Percentiles rank a stretch among this genome's conserved stretches.
phyloP scores from a whole-genome alignment of 2,888 invertebrate species.

The Scaeva pyrastri region DNA sequence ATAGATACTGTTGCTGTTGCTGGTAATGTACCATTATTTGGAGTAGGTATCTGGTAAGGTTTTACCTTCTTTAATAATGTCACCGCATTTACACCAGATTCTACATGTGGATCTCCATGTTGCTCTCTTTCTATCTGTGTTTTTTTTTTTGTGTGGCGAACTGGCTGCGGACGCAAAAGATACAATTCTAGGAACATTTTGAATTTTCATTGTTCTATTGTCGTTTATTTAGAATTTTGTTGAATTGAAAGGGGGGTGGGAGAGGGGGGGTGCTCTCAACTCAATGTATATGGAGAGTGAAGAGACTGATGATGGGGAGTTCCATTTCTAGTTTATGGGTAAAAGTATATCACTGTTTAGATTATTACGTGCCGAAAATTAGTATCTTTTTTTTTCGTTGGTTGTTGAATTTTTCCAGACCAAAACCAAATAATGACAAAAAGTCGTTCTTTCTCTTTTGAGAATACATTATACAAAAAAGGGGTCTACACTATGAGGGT shows the following conservation, averaged over 20 bases:
- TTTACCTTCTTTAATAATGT: conserved; percentile 62
- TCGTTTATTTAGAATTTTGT: conserved; percentile 7
- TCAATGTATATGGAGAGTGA: too few species aligned
- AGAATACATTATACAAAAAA: conserved; percentile 25
- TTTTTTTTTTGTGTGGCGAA: neutral
- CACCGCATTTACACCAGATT: conserved; percentile 72
- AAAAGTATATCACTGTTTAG: conserved; percentile 54
- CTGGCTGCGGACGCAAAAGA: neutral
- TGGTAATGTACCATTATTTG: conserved; percentile 61
- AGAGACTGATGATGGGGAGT: neutral
- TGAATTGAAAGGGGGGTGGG: neutral
- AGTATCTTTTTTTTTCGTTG: conserved; percentile 58
- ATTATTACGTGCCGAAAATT: conserved; percentile 72
- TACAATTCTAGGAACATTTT: conserved; percentile 63
- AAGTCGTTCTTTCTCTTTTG: conserved; percentile 12
- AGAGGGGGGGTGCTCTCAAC: neutral
- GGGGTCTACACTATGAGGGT: conserved; percentile 1
- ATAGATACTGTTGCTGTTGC: conserved; percentile 20
- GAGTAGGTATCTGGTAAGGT: conserved; percentile 20
- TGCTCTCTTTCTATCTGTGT: neutral
- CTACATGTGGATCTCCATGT: conserved; percentile 41
- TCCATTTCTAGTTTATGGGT: conserved; percentile 20
- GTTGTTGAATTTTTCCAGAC: conserved; percentile 42
- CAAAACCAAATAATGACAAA: conserved; percentile 38
- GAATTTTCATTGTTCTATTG: conserved; percentile 68